Evolutionary conservation across 1,140 invertebrate genomes (phyloP), one percentile per base, ranked within the genome.

Genomic region (Rhagoletis pomonella): DNA sequence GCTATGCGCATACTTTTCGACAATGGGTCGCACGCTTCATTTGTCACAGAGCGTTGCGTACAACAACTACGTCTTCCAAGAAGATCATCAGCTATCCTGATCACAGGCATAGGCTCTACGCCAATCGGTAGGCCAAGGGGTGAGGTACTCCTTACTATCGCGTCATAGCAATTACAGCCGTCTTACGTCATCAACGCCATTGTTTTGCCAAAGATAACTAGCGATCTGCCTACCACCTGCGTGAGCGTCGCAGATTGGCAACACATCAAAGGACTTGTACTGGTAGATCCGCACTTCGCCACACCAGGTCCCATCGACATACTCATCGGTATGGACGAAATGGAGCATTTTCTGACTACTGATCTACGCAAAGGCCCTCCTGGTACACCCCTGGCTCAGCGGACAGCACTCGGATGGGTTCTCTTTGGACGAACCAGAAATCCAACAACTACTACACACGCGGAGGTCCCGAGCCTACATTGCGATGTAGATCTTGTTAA

Each of bases 181-280:
- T 5, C 39, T 44, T 17, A 14, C 19, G 19, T 44, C 1, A 85
- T 85, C 81, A 59, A 29, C 55, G 81, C 81, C 17, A 17, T 85
- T 6, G 58, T 86, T 4, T n/a, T 86, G 62, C n/a, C 58, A 12
- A 86, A 62, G 58, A 86, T 86, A 64, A 86, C 85, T n/a, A 86
- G 42, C 29, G 10, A 86, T 42, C 39, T 86, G 9, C 85, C 85
- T 6, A 42, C 17, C n/a, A 50, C 47, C n/a, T 10, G 14, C 4
- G 85, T 86, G 7, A 44, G 9, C 0, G 47, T n/a, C 17, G 0
- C 19, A 4, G 4, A 29, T 39, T 86, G 85, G 85, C 58, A 50
- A 42, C 59, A 86, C 29, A 60, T 64, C n/a, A 29, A 44, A 42
- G 59, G 39, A 39, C 62, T 86, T 10, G 12, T 17, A 39, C 59